phyloP scores from a whole-genome alignment of 2,888 invertebrate genomes.

The Dromius quadrimaculatus region DNA sequence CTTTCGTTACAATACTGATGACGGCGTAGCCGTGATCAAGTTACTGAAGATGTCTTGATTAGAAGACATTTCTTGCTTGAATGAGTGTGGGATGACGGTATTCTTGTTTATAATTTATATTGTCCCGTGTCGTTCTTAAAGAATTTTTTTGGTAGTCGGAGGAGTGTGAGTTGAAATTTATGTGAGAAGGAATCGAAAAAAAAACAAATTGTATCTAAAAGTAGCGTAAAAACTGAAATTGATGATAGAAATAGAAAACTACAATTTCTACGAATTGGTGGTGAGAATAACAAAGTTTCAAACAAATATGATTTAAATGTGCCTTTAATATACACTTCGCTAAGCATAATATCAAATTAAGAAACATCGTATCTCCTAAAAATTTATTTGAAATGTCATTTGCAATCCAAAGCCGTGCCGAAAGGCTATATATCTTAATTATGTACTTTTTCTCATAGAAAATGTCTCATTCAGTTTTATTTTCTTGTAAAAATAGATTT shows the following conservation, averaged over 20 bases:
- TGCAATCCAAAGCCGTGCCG: background rate
- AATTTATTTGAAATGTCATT: constrained; percentile 15
- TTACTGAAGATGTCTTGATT: constrained; percentile 32
- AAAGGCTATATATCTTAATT: constrained; percentile 35
- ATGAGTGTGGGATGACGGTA: background rate
- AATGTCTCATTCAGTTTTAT: constrained; percentile 40
- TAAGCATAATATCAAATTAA: background rate
- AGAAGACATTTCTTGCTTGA: background rate
- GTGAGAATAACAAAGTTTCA: no score
- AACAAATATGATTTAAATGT: no score
- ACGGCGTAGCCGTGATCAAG: constrained; percentile 13
- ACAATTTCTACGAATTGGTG: no score
- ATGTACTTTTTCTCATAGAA: constrained; percentile 36
- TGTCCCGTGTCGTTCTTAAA: constrained; percentile 1
- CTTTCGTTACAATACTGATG: constrained; percentile 24
- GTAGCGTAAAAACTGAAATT: no score
- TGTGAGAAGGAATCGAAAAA: no score
- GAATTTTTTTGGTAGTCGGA: background rate
- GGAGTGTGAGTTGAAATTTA: background rate
- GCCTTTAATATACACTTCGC: no score
- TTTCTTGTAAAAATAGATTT: constrained; percentile 41
- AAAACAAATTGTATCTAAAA: no score
- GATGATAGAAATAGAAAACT: no score
- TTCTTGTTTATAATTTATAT: constrained; percentile 10
- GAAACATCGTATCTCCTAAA: no score